Evolutionary conservation across 2,797 vertebrate species (phyloP), one percentile per base, ranked within the genome.

Genomic region (Sebastes nivosus): DNA sequence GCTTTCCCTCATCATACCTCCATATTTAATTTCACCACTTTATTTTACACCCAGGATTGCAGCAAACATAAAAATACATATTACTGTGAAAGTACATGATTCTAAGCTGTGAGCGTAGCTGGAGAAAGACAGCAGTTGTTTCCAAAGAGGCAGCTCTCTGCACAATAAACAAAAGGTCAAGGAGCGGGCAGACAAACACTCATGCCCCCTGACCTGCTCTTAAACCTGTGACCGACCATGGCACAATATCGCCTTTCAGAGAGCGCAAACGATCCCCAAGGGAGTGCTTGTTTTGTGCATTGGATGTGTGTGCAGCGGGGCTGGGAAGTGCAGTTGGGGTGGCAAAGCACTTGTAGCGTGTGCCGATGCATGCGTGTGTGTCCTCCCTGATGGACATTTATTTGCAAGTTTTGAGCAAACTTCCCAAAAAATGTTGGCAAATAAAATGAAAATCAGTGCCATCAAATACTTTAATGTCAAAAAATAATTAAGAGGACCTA

Each of bases 101-200:
- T 66, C 58, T 3, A 20, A 84, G 67, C 27, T 24, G 18, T 18
- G 5, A 68, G 8, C 7, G 12, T 8, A 58, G 58, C 16, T 32
- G 36, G 18, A 64, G 54, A 72, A 38, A 36, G 59, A 73, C 50
- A 24, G 67, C 4, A 29, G 46, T 8, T 74, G 22, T 68, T 68
- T 72, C 16, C 1, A 63, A 67, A 66, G 22, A 85, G 24, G 38
- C 74, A 63, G 12, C 22, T 80, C n/a, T 64, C 60, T 54, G 68
- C 25, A 71, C 73, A 75, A 68, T 55, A 82, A 83, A 77, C 71
- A 73, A 66, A 32, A 81, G 75, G 87, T 82, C 72, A 76, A 67
- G 34, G 14, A 79, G 63, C 20, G 58, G 29, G 60, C 3, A 22
- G 29, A 80, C 66, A 85, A 77, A 82, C 65, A 66, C 65, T 52